Evolutionary conservation across 2,113 vertebrate genomes (phyloP), one percentile per base, ranked within the genome.

Genomic region (Gasterosteus nipponicus): DNA sequence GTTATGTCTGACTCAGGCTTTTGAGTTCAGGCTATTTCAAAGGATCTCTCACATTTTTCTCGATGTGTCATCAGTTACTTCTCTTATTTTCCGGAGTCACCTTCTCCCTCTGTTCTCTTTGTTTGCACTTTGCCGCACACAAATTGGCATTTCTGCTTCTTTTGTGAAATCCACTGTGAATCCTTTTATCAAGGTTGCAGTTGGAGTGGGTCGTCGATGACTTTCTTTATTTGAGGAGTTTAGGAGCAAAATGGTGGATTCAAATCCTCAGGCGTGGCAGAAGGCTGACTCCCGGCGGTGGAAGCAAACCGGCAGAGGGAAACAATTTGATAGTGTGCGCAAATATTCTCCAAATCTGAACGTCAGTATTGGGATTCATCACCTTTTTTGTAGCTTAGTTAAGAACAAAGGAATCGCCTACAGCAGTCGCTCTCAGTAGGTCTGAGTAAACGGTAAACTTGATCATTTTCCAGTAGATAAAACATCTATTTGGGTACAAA

Each of bases 91-190:
- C 53, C 70, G 44, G n/a, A 51, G 51, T 73, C 31, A 79, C 63
- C 38, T 56, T 9, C 19, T 26, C 1, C 26, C n/a, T 61, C n/a
- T 46, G 29, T 59, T 73, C 35, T 69, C 38, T 54, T 29, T 59
- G 69, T 62, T 59, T 39, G 49, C 10, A 57, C 60, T 26, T 49
- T 67, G 39, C 33, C 2, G 11, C 22, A 39, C 47, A 26, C 29
- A 53, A 59, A 80, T 63, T 33, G 64, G 31, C 26, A 67, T 75
- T 86, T 85, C 78, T 46, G 5, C n/a, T n/a, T 74, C 42, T 69
- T 58, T 70, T 61, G 0, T 51, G 22, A 71, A 60, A 73, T 64
- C 22, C 38, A 69, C 19, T 39, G 49, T 18, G 35, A 73, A 58
- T 65, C 31, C 42, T 11, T 62, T 77, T 57, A 82, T 75, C 61